Evolutionary conservation across 2,797 vertebrate species (phyloP).

Genomic region (Peromyscus eremicus): DNA sequence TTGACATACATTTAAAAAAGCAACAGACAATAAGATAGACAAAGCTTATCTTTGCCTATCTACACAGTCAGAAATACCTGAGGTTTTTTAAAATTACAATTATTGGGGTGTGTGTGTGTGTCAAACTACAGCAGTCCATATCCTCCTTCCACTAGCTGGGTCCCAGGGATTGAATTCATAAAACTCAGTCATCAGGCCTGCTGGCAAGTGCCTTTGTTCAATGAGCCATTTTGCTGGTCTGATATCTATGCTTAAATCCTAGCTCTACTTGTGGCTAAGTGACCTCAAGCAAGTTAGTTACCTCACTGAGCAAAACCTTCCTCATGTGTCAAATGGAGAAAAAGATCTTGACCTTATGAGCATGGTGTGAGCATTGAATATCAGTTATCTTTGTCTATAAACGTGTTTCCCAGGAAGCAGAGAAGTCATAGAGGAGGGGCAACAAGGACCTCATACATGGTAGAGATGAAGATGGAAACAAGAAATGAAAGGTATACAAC

Average conservation of each 20-base stretch:
- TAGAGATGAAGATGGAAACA: conserved; percentile 45
- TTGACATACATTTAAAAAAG: conserved; percentile 27
- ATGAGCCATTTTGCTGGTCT: not conserved
- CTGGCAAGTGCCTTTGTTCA: not conserved
- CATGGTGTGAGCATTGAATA: conserved; percentile 44
- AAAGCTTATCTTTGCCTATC: not conserved
- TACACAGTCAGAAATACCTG: conserved; percentile 29
- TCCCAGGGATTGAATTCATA: not conserved
- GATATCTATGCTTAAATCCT: not conserved
- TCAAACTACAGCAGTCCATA: not conserved
- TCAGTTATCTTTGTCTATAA: conserved; percentile 47
- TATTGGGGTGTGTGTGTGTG: not conserved
- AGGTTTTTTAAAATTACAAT: not conserved
- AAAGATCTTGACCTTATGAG: conserved; percentile 51
- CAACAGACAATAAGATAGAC: not conserved
- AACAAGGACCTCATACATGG: conserved; percentile 9
- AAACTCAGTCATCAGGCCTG: not conserved
- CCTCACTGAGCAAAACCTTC: conserved; percentile 43
- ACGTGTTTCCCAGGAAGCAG: conserved; percentile 53
- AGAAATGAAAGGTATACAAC: not conserved
- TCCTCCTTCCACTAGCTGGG: not conserved
- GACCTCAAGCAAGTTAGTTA: conserved; percentile 22
- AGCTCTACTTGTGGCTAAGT: not conserved
- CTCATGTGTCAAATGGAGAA: conserved; percentile 41
- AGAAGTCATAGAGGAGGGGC: not conserved